These are phyloP conservation scores for Sus scrofa DNA, from an alignment of 2,113 vertebrate genomes.

Conservation along the genomic window DNA sequence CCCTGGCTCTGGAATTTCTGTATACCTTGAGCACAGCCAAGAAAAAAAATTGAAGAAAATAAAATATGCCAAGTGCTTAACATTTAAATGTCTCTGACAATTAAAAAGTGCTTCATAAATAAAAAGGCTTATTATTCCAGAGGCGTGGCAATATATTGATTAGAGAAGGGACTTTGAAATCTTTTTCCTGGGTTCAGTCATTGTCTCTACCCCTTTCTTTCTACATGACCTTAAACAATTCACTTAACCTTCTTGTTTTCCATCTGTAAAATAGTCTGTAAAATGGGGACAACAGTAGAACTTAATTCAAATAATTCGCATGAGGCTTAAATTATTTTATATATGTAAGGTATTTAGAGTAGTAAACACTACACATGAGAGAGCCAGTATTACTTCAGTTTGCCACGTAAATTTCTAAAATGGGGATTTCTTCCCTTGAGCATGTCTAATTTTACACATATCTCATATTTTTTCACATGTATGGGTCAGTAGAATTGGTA, in stretches of 20 bases:
- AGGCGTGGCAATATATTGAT: accelerated
- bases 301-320: not conserved
- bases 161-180: not conserved
- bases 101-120: not conserved
- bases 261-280: not conserved
- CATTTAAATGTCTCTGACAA: not conserved
- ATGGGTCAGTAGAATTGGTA: not conserved
- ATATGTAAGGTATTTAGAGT: not conserved
- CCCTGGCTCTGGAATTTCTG: no score
- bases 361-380: not conserved
- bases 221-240: not conserved
- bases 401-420: not conserved
- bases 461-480: not conserved
- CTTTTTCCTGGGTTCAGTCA: not conserved
- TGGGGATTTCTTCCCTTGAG: not conserved
- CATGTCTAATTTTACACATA: not conserved
- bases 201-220: not conserved
- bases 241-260: not conserved
- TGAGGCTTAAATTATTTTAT: not conserved
- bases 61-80: not conserved
- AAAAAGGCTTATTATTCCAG: not conserved
- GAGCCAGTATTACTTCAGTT: not conserved
- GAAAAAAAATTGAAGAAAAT: no score
- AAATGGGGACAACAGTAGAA: not conserved
- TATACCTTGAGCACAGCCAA: no score